These are phyloP conservation scores for Falcunculus frontatus DNA, from an alignment of 2,113 vertebrate genomes.

Conservation along the genomic window DNA sequence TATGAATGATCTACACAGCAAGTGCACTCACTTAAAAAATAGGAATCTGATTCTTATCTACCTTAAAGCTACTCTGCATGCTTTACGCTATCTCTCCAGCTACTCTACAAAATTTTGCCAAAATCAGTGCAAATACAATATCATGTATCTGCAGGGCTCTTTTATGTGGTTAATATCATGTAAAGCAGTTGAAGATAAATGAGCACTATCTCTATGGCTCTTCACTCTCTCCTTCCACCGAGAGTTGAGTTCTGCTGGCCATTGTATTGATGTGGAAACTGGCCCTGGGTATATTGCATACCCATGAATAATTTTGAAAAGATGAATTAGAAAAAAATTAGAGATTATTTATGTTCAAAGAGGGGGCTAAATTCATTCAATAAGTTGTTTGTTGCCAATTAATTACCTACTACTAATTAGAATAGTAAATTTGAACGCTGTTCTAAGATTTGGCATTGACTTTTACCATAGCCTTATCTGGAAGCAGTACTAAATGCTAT, in stretches of 20 bases:
- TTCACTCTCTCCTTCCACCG: background rate
- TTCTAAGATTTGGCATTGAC: background rate
- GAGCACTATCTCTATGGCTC: background rate
- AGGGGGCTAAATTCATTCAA: background rate
- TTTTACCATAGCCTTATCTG: background rate
- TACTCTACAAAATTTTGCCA: background rate
- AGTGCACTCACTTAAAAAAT: background rate
- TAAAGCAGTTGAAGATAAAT: background rate
- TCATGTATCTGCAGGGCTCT: background rate
- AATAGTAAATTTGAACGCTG: conserved; percentile 22
- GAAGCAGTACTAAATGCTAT: background rate
- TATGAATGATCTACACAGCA: background rate
- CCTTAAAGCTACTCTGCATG: background rate
- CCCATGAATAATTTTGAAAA: conserved; percentile 6
- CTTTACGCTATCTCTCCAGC: background rate
- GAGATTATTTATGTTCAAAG: conserved; percentile 5
- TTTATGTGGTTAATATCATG: background rate
- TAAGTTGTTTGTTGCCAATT: conserved; percentile 60
- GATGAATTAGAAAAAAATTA: conserved; percentile 21
- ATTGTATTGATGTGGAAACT: background rate
- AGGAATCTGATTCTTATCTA: background rate
- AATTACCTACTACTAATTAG: conserved; percentile 34
- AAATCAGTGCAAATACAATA: background rate
- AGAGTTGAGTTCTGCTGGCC: background rate
- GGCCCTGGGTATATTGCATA: background rate